Conservation (phyloP, 30 jellyfish, hydroid and myxozoan species). For the Aurelia coerulea region DNA sequence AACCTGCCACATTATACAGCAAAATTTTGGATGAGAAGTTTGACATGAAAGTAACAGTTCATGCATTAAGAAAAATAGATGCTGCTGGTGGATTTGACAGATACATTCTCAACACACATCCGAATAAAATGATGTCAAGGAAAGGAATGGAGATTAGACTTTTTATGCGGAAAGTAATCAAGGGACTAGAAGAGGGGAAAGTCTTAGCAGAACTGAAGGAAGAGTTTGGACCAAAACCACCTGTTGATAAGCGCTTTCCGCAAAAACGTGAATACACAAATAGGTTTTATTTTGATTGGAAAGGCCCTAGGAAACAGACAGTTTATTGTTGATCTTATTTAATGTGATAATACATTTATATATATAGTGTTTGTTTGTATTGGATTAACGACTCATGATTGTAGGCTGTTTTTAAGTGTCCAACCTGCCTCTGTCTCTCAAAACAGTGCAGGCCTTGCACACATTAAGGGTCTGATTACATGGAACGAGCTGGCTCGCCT, state of each 20-base stretch:
- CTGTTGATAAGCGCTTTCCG: conserved; percentile 45
- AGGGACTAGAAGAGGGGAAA: conserved; percentile 68
- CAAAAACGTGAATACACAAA: conserved; percentile 53
- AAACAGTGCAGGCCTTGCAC: too few relatives aligned
- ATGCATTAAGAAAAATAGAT: conserved; percentile 80
- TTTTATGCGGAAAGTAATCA: conserved; percentile 74
- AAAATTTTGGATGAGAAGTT: conserved; percentile 67
- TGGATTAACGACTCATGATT: conserved; percentile 11
- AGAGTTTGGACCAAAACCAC: conserved; percentile 71
- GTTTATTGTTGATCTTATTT: conserved; percentile 55
- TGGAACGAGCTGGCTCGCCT: too few relatives aligned
- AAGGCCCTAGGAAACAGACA: conserved; percentile 83
- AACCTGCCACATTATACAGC: conserved; percentile 61
- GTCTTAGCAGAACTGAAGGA: conserved; percentile 66
- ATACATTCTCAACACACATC: conserved; percentile 83
- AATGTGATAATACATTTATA: neutral
- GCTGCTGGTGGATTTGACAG: conserved; percentile 92
- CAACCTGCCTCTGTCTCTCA: too few relatives aligned
- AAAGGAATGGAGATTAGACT: conserved; percentile 72
- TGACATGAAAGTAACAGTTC: conserved; percentile 51
- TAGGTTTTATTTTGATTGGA: conserved; percentile 84
- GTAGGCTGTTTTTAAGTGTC: too few relatives aligned
- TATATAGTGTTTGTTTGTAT: neutral
- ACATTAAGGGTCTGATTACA: too few relatives aligned
- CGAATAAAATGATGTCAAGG: conserved; percentile 57